Evolutionary conservation across 2,888 invertebrate genomes (phyloP).

Genomic region (Antheraea yamamai): DNA sequence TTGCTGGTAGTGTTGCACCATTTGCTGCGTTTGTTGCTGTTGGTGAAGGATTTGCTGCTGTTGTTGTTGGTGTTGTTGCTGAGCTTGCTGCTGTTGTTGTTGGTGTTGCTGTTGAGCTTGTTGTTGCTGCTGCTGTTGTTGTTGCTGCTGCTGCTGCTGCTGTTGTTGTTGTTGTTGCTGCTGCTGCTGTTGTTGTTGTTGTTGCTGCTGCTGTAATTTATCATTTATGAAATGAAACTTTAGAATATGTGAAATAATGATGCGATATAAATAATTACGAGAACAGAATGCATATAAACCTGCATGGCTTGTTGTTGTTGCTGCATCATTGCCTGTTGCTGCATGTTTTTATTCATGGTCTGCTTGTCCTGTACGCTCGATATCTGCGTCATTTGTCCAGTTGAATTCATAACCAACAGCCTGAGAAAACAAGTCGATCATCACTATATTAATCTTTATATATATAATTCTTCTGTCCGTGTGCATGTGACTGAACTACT

Average conservation of each 20-base stretch:
- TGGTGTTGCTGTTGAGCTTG: constrained; percentile 41
- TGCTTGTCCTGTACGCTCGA: constrained; percentile 78
- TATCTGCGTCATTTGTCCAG: constrained; percentile 81
- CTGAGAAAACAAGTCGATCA: constrained; percentile 47
- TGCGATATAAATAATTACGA: not conserved
- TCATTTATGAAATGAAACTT: not conserved
- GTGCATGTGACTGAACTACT: too few relatives aligned
- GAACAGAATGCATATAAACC: constrained; percentile 36
- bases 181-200: constrained; percentile 34
- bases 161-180: constrained; percentile 36
- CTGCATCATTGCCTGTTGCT: constrained; percentile 64
- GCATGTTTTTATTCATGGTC: constrained; percentile 77
- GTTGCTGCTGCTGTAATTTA: constrained; percentile 27
- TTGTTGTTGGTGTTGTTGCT: constrained; percentile 67
- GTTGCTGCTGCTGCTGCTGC: constrained; percentile 31
- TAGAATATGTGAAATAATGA: not conserved
- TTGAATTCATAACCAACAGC: constrained; percentile 82
- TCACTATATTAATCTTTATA: not conserved
- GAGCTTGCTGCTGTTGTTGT: constrained; percentile 51
- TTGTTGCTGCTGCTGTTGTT: constrained; percentile 36
- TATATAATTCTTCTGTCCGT: too few relatives aligned
- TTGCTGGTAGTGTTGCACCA: constrained; percentile 74
- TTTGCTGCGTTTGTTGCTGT: constrained; percentile 72
- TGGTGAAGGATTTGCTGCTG: constrained; percentile 58
- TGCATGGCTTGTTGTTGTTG: constrained; percentile 71